Base-by-base conservation (phyloP, 1,140 invertebrate genomes). In the Hetaerina americana region DNA sequence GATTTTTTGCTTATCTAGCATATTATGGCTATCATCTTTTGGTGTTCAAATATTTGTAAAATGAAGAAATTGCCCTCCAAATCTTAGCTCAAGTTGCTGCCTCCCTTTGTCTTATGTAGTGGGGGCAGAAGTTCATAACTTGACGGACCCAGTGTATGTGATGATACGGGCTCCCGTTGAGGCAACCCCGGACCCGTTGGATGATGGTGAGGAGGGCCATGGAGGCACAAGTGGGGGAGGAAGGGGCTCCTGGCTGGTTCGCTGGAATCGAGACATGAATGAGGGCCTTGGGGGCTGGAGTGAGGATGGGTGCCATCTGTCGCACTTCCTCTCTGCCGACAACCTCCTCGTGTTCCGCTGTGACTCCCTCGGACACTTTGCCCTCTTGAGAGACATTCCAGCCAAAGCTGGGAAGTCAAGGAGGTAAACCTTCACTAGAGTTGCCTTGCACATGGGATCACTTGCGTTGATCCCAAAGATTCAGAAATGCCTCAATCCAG, bases 261-360 rank as follows among this genome's bases (percentile, higher is more conserved):
- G 89, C 81, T 92, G 90, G 89, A 86, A 92, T 77, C 79, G 83
- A 5, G 80, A 80, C 6, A 79, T 84, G 67, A 86, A 88, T 75
- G 80, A 84, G 75, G 83, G 84, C 0, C 82, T 82, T 27, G 89
- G 88, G 29, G 85, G 84, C 18, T 92, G 92, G 87, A 86, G 86
- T 0, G 87, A 85, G 22, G 82, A 88, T 66, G 89, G 88, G 28
- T 93, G 91, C 78, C 81, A 85, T 18, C 83, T 90, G 66, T 82
- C 82, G 27, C 70, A 74, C 31, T 74, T 78, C 5, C 85, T 86
- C 69, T 79, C 85, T 25, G 75, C 86, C 12, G 85, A 85, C 72
- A 88, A 87, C 40, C 84, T 90, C 75, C 84, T 94, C 68, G 87
- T 92, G 57, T 92, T 95, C 76, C 87, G 88, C 71, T 95, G 93